These are phyloP conservation scores for Branchipolynoe longqiensis DNA, from an alignment of 2,888 invertebrate species.

Conservation along the genomic window DNA sequence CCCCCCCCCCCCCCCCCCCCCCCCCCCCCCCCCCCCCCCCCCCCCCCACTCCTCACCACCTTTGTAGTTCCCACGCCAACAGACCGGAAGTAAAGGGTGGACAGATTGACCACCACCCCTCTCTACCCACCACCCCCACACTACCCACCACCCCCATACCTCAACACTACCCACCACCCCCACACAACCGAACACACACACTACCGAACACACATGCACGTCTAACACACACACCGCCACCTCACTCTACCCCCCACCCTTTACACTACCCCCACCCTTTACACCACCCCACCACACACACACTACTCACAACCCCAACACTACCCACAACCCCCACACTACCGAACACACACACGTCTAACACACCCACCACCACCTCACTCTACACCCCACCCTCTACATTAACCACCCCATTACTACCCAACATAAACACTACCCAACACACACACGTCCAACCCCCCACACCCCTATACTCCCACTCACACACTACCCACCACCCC, in stretches of 20 bases:
- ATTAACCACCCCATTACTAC: no score
- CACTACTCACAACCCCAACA: not conserved
- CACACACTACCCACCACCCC: no score
- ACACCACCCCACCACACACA: not conserved
- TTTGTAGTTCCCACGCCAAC: no score
- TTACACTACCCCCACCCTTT: not conserved
- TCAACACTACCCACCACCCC: not conserved
- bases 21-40: not conserved
- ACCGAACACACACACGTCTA: no score
- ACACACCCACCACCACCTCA: no score
- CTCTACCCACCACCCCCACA: not conserved
- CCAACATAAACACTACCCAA: no score
- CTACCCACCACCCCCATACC: not conserved
- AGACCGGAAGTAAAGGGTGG: no score
- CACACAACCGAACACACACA: not conserved
- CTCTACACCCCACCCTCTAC: not conserved
- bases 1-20: no score
- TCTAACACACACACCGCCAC: no score
- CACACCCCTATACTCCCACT: no score
- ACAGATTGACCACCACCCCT: no score
- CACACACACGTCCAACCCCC: constrained; percentile 7
- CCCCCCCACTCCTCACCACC: not conserved
- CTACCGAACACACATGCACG: not conserved
- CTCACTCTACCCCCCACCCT: not conserved
- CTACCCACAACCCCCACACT: no score